phyloP scores from a whole-genome alignment of 1,140 invertebrate species.

The Muscidifurax raptorellus region DNA sequence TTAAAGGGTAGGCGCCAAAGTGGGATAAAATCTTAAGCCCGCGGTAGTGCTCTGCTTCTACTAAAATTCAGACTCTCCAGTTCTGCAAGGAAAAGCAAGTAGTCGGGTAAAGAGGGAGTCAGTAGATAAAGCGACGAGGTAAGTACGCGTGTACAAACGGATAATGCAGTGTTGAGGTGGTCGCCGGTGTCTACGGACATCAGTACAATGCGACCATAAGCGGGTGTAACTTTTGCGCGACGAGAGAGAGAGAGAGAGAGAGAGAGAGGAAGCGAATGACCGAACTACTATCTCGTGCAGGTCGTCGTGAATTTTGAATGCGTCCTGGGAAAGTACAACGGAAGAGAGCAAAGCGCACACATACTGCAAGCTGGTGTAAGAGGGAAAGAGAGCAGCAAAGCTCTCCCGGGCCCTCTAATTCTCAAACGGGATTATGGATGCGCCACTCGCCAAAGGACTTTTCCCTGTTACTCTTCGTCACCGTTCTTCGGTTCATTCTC shows the following conservation, averaged over 20 bases:
- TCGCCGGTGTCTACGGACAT: neutral
- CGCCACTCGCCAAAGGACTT: conserved; percentile 2
- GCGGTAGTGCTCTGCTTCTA: neutral
- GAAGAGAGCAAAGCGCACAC: neutral
- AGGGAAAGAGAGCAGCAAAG: neutral
- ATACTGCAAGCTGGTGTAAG: neutral
- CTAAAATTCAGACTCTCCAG: neutral
- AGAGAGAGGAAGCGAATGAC: neutral
- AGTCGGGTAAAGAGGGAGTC: neutral
- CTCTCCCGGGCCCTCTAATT: conserved; percentile 12
- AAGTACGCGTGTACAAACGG: neutral
- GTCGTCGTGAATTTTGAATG: conserved; percentile 22
- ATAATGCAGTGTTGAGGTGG: neutral
- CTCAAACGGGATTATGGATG: conserved; percentile 32
- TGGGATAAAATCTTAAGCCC: neutral
- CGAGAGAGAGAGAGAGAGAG: no score
- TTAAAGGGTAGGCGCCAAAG: neutral
- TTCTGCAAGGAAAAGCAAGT: neutral
- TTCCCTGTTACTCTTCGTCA: neutral
- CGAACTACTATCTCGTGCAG: neutral
- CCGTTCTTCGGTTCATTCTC: neutral
- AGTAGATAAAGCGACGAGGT: no score
- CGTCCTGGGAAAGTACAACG: neutral
- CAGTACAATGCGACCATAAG: neutral
- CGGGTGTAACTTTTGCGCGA: neutral